Conservation (phyloP, 2,888 invertebrate genomes). For the Harpalus rubripes region DNA sequence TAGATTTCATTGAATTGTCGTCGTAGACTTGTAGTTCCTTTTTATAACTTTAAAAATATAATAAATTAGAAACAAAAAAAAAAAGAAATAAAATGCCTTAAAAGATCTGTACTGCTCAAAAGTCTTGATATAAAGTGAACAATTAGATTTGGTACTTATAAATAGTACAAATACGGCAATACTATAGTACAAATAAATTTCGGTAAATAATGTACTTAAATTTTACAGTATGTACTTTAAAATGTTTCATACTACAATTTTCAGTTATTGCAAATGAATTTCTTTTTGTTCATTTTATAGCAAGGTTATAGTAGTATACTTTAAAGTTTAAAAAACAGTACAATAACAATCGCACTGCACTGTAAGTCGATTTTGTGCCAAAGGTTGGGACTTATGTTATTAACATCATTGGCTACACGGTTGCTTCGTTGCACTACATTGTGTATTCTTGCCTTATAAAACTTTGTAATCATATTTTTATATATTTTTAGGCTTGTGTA, state of each 20-base stretch:
- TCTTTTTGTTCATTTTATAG: conserved; percentile 13
- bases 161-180: conserved; percentile 36
- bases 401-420: conserved; percentile 2
- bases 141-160: conserved; percentile 39
- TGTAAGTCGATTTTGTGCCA: neutral
- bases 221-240: neutral
- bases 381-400: neutral
- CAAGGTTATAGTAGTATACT: neutral
- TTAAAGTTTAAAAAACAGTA: neutral
- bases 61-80: neutral
- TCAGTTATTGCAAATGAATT: neutral
- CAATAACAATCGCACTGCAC: neutral
- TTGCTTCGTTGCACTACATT: conserved; percentile 1
- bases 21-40: neutral
- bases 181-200: neutral
- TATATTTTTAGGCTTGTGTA: neutral
- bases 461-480: neutral
- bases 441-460: neutral
- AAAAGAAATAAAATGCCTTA: neutral
- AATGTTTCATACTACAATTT: neutral
- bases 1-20: neutral
- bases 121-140: conserved; percentile 37
- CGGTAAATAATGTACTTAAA: neutral
- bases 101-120: neutral
- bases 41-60: neutral